Evolutionary conservation across 2,888 invertebrate genomes (phyloP).

Genomic region (Drosophila trichaetosa): DNA sequence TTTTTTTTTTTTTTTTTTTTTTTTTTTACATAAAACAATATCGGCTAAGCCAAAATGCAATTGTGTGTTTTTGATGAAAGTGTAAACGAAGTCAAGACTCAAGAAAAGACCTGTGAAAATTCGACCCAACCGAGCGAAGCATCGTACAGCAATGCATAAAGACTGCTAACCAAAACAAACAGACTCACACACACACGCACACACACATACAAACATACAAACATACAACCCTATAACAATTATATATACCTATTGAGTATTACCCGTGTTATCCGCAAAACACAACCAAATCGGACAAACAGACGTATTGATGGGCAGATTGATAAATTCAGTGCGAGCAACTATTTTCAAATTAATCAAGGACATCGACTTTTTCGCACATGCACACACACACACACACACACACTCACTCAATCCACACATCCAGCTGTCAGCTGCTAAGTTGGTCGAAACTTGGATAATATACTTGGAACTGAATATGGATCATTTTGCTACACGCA

Average conservation of each 20-base stretch:
- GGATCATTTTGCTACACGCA: constrained; percentile 13
- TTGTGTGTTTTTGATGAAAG: constrained; percentile 13
- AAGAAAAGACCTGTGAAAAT: constrained; percentile 35
- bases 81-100: constrained; percentile 12
- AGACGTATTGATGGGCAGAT: background rate
- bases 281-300: constrained; percentile 4
- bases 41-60: constrained; percentile 49
- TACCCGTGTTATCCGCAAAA: constrained; percentile 28
- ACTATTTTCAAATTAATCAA: constrained; percentile 5
- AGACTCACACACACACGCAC: constrained; percentile 20
- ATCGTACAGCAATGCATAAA: constrained; percentile 48
- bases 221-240: background rate
- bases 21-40: constrained; percentile 5
- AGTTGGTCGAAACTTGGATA: background rate
- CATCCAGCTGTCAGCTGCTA: background rate
- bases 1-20: constrained; percentile 22
- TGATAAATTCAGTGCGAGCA: constrained; percentile 6
- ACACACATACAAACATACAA: constrained; percentile 10
- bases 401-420: background rate
- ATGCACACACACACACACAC: background rate
- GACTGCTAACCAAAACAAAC: constrained; percentile 53
- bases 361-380: constrained; percentile 1
- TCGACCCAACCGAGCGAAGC: constrained; percentile 52
- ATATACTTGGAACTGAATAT: background rate
- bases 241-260: constrained; percentile 56